Evolutionary conservation across 2,888 invertebrate genomes (phyloP).

Genomic region (Drosophila borealis): DNA sequence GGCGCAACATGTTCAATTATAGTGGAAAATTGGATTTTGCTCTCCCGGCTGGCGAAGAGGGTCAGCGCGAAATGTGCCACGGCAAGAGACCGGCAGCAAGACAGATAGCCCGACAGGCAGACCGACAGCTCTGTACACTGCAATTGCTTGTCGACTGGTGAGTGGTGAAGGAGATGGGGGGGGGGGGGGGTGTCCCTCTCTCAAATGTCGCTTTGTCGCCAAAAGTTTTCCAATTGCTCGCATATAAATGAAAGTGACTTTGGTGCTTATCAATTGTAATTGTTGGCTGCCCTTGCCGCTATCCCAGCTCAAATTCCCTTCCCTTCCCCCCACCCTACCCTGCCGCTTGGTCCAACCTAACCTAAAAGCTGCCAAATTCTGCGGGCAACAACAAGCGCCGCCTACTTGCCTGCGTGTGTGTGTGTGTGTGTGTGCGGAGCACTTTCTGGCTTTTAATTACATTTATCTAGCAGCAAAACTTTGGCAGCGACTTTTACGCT

Average conservation of each 20-base stretch:
- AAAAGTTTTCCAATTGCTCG: slow-evolving; percentile 68
- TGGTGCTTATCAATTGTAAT: slow-evolving; percentile 79
- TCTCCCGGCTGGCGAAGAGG: slow-evolving; percentile 22
- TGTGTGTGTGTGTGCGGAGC: slow-evolving; percentile 25
- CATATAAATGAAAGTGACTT: slow-evolving; percentile 74
- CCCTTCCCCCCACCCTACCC: background rate
- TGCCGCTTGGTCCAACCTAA: slow-evolving; percentile 1
- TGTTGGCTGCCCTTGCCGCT: slow-evolving; percentile 45
- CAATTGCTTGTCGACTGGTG: background rate
- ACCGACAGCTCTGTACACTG: background rate
- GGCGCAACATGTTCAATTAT: slow-evolving; percentile 76
- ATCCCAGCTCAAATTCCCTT: background rate
- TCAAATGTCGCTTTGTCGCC: slow-evolving; percentile 38
- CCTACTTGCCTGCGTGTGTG: slow-evolving; percentile 13
- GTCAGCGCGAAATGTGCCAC: slow-evolving; percentile 24
- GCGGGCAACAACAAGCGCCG: slow-evolving; percentile 64
- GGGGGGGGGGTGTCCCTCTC: background rate
- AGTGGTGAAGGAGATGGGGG: too few relatives aligned
- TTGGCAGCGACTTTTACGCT: slow-evolving; percentile 50
- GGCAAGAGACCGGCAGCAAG: background rate
- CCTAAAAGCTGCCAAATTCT: slow-evolving; percentile 59
- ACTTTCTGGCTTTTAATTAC: slow-evolving; percentile 68
- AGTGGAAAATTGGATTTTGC: slow-evolving; percentile 73
- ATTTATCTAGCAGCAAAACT: slow-evolving; percentile 71
- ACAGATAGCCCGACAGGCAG: background rate